phyloP scores from a whole-genome alignment of 37 sponge, comb jelly and placozoan species.

The Ephydatia muelleri region DNA sequence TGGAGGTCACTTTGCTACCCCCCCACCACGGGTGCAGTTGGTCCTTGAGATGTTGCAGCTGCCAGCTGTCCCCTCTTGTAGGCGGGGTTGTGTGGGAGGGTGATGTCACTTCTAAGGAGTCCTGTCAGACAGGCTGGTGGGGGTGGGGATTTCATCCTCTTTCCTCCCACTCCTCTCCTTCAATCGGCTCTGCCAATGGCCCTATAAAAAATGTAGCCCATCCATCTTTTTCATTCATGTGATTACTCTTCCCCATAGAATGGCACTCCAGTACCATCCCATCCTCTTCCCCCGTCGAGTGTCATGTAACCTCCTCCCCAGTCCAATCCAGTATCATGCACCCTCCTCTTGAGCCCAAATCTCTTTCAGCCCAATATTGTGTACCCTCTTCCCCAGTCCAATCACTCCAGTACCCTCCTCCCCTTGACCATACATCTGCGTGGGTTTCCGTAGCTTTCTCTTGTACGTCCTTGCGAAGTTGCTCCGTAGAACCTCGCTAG shows the following conservation, averaged over 20 bases:
- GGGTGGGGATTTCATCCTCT: constrained; percentile 20
- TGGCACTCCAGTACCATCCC: neutral
- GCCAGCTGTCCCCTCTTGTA: too few species aligned
- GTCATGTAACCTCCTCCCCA: too few species aligned
- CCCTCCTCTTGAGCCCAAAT: neutral
- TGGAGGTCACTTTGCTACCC: too few species aligned
- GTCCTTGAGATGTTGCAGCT: too few species aligned
- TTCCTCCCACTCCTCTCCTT: constrained; percentile 55
- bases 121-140: constrained; percentile 35
- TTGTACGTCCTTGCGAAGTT: neutral
- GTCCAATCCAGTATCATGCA: too few species aligned
- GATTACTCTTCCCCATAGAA: neutral
- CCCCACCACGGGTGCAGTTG: too few species aligned
- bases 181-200: constrained; percentile 57
- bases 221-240: neutral
- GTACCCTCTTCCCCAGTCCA: neutral
- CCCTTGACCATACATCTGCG: constrained; percentile 26
- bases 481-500: constrained; percentile 47
- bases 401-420: neutral
- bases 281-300: neutral
- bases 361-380: neutral
- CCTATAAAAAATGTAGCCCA: constrained; percentile 35
- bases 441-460: constrained; percentile 40
- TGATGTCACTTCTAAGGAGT: constrained; percentile 6
- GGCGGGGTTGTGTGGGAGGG: neutral